A percentile compares a stretch with the other conserved stretches of the same genome.
Evolutionary conservation across 2,888 invertebrate genomes (phyloP).

Genomic region (Lepidocyrtinus sp.): DNA sequence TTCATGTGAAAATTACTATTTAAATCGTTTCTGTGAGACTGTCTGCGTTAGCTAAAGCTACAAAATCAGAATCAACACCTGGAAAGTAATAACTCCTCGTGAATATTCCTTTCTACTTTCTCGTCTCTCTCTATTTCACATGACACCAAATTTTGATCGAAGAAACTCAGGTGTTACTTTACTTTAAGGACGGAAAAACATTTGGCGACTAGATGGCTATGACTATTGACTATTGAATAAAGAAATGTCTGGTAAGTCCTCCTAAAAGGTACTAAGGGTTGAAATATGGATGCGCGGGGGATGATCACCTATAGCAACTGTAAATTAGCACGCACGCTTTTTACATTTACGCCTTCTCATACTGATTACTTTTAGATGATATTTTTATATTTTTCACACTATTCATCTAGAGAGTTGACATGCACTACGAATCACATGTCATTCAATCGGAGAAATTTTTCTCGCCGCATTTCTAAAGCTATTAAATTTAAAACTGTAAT

Average conservation of each 20-base stretch:
- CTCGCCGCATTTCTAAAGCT: no score
- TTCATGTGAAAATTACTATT: no score
- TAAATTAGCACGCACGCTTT: not conserved
- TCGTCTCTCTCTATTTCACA: not conserved
- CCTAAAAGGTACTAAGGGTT: not conserved
- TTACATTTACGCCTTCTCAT: not conserved
- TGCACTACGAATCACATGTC: no score
- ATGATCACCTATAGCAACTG: not conserved
- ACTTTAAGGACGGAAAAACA: no score
- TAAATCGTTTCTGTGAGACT: not conserved
- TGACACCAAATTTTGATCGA: not conserved
- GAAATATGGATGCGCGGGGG: not conserved
- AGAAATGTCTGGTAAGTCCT: no score
- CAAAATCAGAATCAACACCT: slow-evolving; percentile 14
- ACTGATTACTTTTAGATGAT: not conserved
- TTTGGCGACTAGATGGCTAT: no score
- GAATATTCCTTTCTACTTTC: not conserved
- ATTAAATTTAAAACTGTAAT: no score
- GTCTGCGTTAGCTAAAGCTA: not conserved
- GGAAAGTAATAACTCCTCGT: not conserved
- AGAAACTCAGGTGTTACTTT: not conserved
- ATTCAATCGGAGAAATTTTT: no score
- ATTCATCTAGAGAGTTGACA: no score
- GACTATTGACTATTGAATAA: no score
- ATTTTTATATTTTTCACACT: no score